Conservation (phyloP, 2,113 vertebrate species). For the Riparia riparia region DNA sequence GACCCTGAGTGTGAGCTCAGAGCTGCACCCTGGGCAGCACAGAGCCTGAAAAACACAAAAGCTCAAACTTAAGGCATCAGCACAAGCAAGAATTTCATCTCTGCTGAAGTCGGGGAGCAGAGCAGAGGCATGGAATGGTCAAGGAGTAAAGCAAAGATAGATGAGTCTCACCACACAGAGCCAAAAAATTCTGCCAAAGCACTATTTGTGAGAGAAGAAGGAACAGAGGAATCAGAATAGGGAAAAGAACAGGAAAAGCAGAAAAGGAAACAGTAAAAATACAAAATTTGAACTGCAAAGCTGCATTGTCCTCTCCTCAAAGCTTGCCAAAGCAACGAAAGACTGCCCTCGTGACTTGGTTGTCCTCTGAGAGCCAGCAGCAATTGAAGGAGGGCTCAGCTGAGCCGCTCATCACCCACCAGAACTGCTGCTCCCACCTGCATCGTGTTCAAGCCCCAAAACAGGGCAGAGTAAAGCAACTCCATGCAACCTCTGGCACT, state of each 20-base stretch:
- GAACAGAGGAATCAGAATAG: too few species aligned
- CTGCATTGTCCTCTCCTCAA: neutral
- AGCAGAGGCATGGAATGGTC: neutral
- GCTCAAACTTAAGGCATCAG: too few species aligned
- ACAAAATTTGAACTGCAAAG: neutral
- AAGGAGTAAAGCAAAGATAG: neutral
- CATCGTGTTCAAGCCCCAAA: neutral
- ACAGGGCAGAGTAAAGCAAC: neutral
- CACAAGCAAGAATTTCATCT: neutral
- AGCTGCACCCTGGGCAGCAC: too few species aligned
- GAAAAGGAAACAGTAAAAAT: neutral
- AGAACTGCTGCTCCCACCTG: neutral
- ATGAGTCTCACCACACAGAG: accelerated
- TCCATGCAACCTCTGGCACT: neutral
- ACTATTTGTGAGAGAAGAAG: accelerated
- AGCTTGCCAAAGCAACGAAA: neutral
- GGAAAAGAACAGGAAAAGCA: neutral
- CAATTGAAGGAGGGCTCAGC: accelerated
- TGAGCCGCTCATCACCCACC: neutral
- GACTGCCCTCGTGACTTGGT: accelerated
- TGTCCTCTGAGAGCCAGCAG: neutral
- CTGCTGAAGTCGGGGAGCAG: neutral
- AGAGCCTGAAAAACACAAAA: too few species aligned
- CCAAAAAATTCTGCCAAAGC: neutral
- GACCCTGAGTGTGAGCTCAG: too few species aligned